These are phyloP conservation scores for Nephrotoma guestfalica DNA, from an alignment of 2,888 invertebrate genomes.

Conservation along the genomic window DNA sequence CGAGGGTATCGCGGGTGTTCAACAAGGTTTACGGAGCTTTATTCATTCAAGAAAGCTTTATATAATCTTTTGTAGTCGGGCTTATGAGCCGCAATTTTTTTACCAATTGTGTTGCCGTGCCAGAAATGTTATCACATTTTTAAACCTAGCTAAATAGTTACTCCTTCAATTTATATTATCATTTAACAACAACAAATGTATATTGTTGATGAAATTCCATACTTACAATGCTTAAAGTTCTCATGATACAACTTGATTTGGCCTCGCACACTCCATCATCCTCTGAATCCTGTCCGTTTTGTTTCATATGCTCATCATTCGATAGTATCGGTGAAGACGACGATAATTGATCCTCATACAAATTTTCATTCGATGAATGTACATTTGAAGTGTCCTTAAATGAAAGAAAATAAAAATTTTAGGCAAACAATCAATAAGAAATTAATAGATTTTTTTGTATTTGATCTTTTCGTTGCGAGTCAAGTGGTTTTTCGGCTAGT, in stretches of 20 bases:
- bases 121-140: no score
- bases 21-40: no score
- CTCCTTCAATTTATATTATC: no score
- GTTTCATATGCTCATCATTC: background rate
- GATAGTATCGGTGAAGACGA: slow-evolving; percentile 21
- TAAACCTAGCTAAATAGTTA: no score
- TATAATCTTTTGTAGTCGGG: no score
- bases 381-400: background rate
- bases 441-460: background rate
- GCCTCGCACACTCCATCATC: slow-evolving; percentile 7
- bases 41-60: no score
- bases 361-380: slow-evolving; percentile 20
- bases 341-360: slow-evolving; percentile 26
- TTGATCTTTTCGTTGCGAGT: background rate
- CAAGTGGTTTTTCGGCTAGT: background rate
- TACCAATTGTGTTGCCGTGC: no score
- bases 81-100: no score
- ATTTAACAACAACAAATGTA: no score
- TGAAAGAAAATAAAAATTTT: background rate
- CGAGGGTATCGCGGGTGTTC: no score
- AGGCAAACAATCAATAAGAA: background rate
- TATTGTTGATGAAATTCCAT: background rate
- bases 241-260: slow-evolving; percentile 25
- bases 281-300: slow-evolving; percentile 3
- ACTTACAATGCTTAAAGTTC: slow-evolving; percentile 33